These are phyloP conservation scores for Eupelmus urozonus DNA, from an alignment of 2,888 invertebrate species.

Conservation along the genomic window DNA sequence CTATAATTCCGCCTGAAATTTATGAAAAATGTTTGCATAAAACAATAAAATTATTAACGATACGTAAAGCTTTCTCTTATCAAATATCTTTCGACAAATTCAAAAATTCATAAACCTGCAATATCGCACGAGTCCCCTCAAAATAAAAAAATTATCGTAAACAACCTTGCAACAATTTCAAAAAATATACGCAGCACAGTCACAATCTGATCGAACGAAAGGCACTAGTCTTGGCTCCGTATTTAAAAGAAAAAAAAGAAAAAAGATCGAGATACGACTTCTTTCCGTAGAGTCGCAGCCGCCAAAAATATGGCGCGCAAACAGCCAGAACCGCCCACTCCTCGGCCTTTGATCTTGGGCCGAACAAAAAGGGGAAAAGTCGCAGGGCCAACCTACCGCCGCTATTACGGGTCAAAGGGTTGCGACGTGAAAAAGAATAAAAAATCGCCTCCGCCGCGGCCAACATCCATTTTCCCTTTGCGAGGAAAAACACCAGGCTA, in stretches of 20 bases:
- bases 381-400: neutral
- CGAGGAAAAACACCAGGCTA: too few relatives aligned
- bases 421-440: neutral
- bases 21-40: neutral
- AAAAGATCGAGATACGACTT: neutral
- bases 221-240: too few relatives aligned
- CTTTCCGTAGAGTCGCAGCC: too few relatives aligned
- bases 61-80: neutral
- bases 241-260: slow-evolving; percentile 3
- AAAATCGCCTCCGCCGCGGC: too few relatives aligned
- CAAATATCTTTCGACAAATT: too few relatives aligned
- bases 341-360: slow-evolving; percentile 24
- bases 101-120: too few relatives aligned
- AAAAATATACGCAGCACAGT: too few relatives aligned
- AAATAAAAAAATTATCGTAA: too few relatives aligned
- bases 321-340: neutral
- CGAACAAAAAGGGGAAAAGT: slow-evolving; percentile 13
- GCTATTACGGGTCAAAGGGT: neutral
- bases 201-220: too few relatives aligned
- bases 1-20: neutral
- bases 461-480: slow-evolving; percentile 13
- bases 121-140: too few relatives aligned
- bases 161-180: too few relatives aligned
- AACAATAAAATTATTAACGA: neutral
- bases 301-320: neutral